Base-by-base conservation (phyloP, 1,140 invertebrate species). In the Aphidius ervi region DNA sequence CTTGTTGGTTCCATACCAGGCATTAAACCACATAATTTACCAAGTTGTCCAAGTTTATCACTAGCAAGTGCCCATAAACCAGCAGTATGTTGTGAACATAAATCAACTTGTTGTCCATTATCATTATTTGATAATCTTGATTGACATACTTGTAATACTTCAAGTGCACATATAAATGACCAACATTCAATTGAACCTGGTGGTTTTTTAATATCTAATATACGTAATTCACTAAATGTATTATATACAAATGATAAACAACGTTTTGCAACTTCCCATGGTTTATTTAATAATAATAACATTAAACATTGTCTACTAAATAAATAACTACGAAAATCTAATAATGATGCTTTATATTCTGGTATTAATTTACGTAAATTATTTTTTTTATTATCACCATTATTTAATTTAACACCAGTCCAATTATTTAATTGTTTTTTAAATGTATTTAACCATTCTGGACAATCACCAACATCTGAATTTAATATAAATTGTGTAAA, bases 271-370 rank as follows among this genome's bases (percentile, higher is more conserved):
- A 95, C 89, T 83, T 94, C 91, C 85, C 87, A 91, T 61, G 90
- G 87, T 78, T 90, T 89, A 65, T 85, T 87, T 54, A 87, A 83
- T 64, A 88, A 79, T 63, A 95, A 78, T 66, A 97, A 83, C 82
- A 96, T 86, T 65, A 91, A 86, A 78, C 93, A 92, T 81, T 98
- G 95, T 67, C 95, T 85, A 67, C 93, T 88, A 77, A 97, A 98
- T 61, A 99, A 82, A 81, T 98, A 98, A 77, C 93, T 95, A 61
- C 95, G 84, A 68, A 98, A 90, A 74, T 98, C 93, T 67, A 98
- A 79, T 47, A 98, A 78, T 4, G 89, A 90, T 31, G 87, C 85
- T 69, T 86, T 85, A 65, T 86, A 87, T 49, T 86, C 84, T 47
- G 83, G 80, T 62, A 96, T 87, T 48, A 87, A 82, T 63, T 86